These are phyloP conservation scores for Stegastes partitus DNA, from an alignment of 2,113 vertebrate genomes.

Conservation along the genomic window DNA sequence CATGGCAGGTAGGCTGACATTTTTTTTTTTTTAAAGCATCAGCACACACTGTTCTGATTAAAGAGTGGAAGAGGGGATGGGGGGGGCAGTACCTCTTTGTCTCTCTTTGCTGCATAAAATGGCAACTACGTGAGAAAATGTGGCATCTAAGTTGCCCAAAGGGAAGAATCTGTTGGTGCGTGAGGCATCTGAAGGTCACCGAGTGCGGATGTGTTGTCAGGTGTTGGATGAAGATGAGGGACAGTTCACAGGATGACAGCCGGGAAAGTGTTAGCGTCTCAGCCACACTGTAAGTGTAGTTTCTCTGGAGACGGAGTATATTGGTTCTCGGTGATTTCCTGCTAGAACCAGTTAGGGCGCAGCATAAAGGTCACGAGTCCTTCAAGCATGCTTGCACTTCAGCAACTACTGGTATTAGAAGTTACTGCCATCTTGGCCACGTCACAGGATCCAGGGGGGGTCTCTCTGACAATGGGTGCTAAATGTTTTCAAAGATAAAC, in stretches of 20 bases:
- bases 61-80: slow-evolving; percentile 1
- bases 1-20: slow-evolving; percentile 37
- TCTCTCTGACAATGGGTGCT: too few species aligned
- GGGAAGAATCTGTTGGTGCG: neutral
- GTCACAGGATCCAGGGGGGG: too few species aligned
- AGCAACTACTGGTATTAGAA: neutral
- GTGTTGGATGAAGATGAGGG: slow-evolving; percentile 31
- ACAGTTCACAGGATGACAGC: slow-evolving; percentile 9
- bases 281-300: neutral
- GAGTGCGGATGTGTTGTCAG: slow-evolving; percentile 26
- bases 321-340: neutral
- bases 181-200: slow-evolving; percentile 48
- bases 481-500: too few species aligned
- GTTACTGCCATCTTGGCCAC: too few species aligned
- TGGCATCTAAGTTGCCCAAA: neutral
- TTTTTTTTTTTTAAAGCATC: slow-evolving; percentile 54
- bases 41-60: slow-evolving; percentile 62
- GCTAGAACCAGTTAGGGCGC: neutral
- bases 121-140: slow-evolving; percentile 4
- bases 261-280: slow-evolving; percentile 15
- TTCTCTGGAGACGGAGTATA: neutral
- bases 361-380: slow-evolving; percentile 33
- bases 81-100: neutral
- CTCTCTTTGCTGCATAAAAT: slow-evolving; percentile 29
- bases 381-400: slow-evolving; percentile 20